Evolutionary conservation across 1,140 invertebrate species (phyloP).

Genomic region (Lutraria rhynchaena): DNA sequence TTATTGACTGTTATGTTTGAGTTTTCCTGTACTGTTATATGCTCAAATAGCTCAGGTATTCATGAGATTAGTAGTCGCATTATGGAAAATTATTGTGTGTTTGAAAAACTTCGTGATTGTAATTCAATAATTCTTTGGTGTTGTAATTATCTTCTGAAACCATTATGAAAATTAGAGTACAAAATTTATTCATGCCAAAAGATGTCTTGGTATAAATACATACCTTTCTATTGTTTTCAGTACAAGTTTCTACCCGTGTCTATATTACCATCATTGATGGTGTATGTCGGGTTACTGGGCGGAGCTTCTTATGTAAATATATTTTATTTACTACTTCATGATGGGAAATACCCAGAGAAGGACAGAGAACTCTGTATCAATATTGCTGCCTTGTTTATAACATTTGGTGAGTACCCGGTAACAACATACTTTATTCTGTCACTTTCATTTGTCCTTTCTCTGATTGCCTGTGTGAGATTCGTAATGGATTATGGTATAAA

Average conservation of each 20-base stretch:
- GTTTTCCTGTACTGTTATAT: too few relatives aligned
- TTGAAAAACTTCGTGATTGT: too few relatives aligned
- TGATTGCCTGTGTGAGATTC: neutral
- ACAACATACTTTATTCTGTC: neutral
- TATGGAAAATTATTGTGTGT: too few relatives aligned
- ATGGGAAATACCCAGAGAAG: slow-evolving; percentile 64
- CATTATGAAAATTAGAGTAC: too few relatives aligned
- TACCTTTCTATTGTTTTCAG: slow-evolving; percentile 64
- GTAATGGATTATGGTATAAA: neutral
- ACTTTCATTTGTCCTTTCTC: neutral
- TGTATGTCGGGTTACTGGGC: slow-evolving; percentile 75
- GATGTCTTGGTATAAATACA: neutral
- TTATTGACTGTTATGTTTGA: too few relatives aligned
- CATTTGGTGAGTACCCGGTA: slow-evolving; percentile 64
- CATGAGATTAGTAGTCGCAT: too few relatives aligned
- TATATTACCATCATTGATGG: slow-evolving; percentile 73
- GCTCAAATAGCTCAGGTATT: too few relatives aligned
- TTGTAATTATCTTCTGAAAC: too few relatives aligned
- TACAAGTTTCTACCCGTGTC: slow-evolving; percentile 75
- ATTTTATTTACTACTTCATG: slow-evolving; percentile 75
- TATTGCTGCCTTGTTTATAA: slow-evolving; percentile 75
- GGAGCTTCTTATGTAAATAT: slow-evolving; percentile 79
- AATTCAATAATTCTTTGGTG: too few relatives aligned
- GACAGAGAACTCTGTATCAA: slow-evolving; percentile 78
- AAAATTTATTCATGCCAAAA: too few relatives aligned